A percentile compares a stretch with the other conserved stretches of the same genome.
Evolutionary conservation across 92 coral and sea anemone genomes (phyloP).

Genomic region (Umimayanthus chanpuru): DNA sequence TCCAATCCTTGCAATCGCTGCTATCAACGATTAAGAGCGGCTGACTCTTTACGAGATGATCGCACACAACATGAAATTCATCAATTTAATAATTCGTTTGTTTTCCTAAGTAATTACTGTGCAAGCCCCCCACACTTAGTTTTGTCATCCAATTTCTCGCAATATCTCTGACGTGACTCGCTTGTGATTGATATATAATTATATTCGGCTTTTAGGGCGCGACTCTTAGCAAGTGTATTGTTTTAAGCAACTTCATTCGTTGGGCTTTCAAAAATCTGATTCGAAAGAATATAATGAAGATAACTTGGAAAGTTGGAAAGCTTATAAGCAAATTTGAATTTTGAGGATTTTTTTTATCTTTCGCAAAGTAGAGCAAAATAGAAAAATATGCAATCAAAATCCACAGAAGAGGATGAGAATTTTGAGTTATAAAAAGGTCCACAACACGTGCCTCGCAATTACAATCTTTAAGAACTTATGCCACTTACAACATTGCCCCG

Average conservation of each 20-base stretch:
- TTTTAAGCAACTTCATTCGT: background rate
- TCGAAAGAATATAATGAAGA: background rate
- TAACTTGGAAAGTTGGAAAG: background rate
- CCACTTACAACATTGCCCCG: background rate
- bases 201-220: too few species aligned
- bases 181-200: too few species aligned
- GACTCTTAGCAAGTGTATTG: background rate
- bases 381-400: background rate
- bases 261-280: background rate
- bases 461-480: background rate
- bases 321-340: background rate
- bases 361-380: background rate
- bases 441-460: background rate
- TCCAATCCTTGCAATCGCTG: background rate
- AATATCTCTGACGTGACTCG: background rate
- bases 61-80: constrained; percentile 11
- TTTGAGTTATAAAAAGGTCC: background rate
- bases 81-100: constrained; percentile 36
- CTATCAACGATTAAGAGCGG: background rate
- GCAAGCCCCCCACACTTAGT: background rate
- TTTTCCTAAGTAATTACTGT: constrained; percentile 19
- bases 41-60: constrained; percentile 6
- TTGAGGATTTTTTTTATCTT: background rate
- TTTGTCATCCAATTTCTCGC: background rate
- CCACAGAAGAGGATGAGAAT: too few species aligned